A percentile compares a stretch with the other conserved stretches of the same genome.
These are phyloP conservation scores for Drosophila heteroneura DNA, from an alignment of 2,888 invertebrate species.

Conservation along the genomic window DNA sequence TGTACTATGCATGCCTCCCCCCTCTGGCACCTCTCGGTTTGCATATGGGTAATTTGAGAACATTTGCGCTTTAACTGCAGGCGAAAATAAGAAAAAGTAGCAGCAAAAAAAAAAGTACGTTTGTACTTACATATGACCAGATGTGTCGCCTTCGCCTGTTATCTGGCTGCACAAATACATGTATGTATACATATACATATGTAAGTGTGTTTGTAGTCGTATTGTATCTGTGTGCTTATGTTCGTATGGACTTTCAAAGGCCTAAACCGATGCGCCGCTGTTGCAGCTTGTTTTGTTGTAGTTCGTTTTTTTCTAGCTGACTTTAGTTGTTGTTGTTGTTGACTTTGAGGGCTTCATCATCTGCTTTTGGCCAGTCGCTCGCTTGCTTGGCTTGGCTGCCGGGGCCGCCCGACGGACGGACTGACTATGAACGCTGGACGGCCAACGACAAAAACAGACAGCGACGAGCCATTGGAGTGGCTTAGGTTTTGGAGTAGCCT, in stretches of 20 bases:
- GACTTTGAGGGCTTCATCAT: slow-evolving; percentile 85
- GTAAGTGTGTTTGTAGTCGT: not conserved
- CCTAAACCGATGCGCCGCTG: slow-evolving; percentile 81
- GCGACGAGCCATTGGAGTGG: slow-evolving; percentile 75
- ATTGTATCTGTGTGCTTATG: slow-evolving; percentile 24
- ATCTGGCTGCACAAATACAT: slow-evolving; percentile 23
- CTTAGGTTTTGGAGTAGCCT: slow-evolving; percentile 77
- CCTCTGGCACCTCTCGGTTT: slow-evolving; percentile 19
- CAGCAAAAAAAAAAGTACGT: slow-evolving; percentile 35
- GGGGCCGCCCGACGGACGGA: not conserved
- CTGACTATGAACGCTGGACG: not conserved
- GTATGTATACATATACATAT: not conserved
- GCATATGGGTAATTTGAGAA: slow-evolving; percentile 83
- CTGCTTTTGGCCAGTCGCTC: slow-evolving; percentile 77
- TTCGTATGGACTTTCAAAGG: slow-evolving; percentile 79
- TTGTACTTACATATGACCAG: slow-evolving; percentile 52
- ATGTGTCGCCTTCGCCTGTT: slow-evolving; percentile 68
- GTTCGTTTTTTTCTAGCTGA: slow-evolving; percentile 32
- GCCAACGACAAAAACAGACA: slow-evolving; percentile 73
- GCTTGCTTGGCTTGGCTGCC: slow-evolving; percentile 52
- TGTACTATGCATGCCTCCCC: slow-evolving; percentile 3
- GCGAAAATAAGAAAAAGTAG: slow-evolving; percentile 63
- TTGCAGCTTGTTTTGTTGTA: slow-evolving; percentile 58
- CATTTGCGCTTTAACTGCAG: slow-evolving; percentile 73
- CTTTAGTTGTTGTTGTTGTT: slow-evolving; percentile 56